Evolutionary conservation across 92 coral and sea anemone genomes (phyloP).

Genomic region (Heliopora coerulea): DNA sequence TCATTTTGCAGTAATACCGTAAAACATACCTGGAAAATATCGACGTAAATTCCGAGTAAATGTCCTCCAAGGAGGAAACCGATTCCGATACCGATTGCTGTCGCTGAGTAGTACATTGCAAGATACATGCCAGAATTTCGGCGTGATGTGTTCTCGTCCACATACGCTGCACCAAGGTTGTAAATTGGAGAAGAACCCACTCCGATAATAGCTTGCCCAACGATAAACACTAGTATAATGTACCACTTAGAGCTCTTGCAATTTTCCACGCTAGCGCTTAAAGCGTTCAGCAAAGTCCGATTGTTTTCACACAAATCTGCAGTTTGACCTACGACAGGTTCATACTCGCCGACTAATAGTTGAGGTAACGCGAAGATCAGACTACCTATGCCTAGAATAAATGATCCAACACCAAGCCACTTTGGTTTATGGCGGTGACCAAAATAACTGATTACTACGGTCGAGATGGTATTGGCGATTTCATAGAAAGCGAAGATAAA

Average conservation of each 20-base stretch:
- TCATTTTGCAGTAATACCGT: too few species aligned
- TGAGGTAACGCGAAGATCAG: slow-evolving; percentile 86
- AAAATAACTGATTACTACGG: slow-evolving; percentile 79
- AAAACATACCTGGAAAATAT: slow-evolving; percentile 64
- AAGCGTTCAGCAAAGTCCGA: background rate
- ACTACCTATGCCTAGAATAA: slow-evolving; percentile 76
- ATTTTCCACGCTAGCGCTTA: background rate
- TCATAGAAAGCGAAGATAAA: slow-evolving; percentile 72
- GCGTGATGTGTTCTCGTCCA: slow-evolving; percentile 86
- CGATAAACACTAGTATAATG: slow-evolving; percentile 65
- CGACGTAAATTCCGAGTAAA: slow-evolving; percentile 78
- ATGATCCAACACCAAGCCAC: slow-evolving; percentile 90
- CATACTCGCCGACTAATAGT: slow-evolving; percentile 66
- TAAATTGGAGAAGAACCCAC: slow-evolving; percentile 90
- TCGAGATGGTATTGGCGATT: slow-evolving; percentile 75
- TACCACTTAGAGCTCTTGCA: slow-evolving; percentile 72
- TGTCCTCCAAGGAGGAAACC: slow-evolving; percentile 86
- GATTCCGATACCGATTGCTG: slow-evolving; percentile 75
- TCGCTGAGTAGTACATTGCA: slow-evolving; percentile 78
- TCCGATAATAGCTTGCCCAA: slow-evolving; percentile 83
- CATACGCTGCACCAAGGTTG: slow-evolving; percentile 72
- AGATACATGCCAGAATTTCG: slow-evolving; percentile 71
- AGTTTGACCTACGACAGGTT: slow-evolving; percentile 48
- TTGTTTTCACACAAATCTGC: slow-evolving; percentile 10
- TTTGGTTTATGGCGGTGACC: slow-evolving; percentile 93